Percentiles rank a stretch among this genome's conserved stretches.
These are phyloP conservation scores for Phylloscopus trochilus DNA, from an alignment of 2,113 vertebrate species.

Conservation along the genomic window DNA sequence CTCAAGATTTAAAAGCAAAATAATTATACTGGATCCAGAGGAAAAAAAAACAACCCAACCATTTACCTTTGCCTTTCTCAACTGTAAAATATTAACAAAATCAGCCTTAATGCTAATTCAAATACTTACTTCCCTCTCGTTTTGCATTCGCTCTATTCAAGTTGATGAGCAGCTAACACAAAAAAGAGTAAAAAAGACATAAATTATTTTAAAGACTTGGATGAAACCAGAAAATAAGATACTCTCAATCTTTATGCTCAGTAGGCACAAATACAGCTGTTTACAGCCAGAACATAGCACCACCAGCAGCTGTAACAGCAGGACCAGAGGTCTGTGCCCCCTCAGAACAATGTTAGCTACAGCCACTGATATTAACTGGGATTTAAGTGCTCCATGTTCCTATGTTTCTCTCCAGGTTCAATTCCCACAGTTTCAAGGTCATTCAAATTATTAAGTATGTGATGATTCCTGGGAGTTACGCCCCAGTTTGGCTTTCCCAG, in stretches of 20 bases:
- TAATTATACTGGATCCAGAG: neutral
- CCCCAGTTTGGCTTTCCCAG: neutral
- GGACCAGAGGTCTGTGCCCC: neutral
- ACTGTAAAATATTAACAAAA: neutral
- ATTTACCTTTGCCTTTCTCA: neutral
- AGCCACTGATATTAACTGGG: neutral
- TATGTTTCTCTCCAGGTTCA: neutral
- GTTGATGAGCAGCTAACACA: constrained; percentile 74
- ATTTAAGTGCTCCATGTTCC: neutral
- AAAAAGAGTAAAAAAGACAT: neutral
- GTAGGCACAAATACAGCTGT: neutral
- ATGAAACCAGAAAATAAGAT: neutral
- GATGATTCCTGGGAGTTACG: neutral
- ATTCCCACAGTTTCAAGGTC: neutral
- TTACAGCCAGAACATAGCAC: neutral
- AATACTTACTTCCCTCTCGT: constrained; percentile 88
- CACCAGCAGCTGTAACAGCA: neutral
- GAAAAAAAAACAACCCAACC: neutral
- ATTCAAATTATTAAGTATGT: neutral
- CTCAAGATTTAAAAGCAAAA: neutral
- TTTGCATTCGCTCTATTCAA: constrained; percentile 80
- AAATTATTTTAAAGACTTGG: neutral
- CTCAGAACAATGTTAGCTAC: neutral
- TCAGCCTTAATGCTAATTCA: neutral
- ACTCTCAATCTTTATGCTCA: neutral